Evolutionary conservation across 2,113 vertebrate species (phyloP).

Genomic region (Chinchilla lanigera): DNA sequence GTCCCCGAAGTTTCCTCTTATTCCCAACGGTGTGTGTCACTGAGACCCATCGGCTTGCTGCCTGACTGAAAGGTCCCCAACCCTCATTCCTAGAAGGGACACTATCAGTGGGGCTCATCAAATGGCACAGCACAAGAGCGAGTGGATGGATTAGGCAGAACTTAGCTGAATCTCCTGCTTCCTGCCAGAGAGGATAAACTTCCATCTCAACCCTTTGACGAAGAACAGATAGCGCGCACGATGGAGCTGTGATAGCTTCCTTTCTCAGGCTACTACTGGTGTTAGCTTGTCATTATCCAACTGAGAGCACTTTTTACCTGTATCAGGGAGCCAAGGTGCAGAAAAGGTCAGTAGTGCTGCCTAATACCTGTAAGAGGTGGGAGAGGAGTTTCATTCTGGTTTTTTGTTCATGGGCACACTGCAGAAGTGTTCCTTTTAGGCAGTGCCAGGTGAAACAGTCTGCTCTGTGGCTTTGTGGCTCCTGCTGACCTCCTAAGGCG

Average conservation of each 20-base stretch:
- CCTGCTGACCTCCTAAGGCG: conserved; percentile 5
- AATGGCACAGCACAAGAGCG: conserved; percentile 49
- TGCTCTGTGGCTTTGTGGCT: not conserved
- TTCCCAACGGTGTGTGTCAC: not conserved
- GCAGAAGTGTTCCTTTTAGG: not conserved
- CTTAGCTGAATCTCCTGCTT: conserved; percentile 49
- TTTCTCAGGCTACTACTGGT: not conserved
- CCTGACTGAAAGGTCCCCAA: conserved; percentile 53
- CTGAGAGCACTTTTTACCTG: not conserved
- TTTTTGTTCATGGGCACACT: not conserved
- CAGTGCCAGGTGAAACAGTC: not conserved
- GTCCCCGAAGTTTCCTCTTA: not conserved
- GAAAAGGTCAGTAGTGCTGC: not conserved
- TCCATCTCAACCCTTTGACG: conserved; percentile 35
- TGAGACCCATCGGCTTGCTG: not conserved
- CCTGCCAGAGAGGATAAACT: conserved; percentile 64
- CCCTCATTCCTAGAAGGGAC: conserved; percentile 62
- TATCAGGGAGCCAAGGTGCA: not conserved
- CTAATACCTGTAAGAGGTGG: not conserved
- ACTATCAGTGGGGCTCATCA: conserved; percentile 69
- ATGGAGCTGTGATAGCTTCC: not conserved
- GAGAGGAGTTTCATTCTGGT: not conserved
- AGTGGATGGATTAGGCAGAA: conserved; percentile 54
- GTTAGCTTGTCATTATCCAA: not conserved
- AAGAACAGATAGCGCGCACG: conserved; percentile 17